Base-by-base conservation (phyloP, 2,797 vertebrate species). In the Lemur catta region DNA sequence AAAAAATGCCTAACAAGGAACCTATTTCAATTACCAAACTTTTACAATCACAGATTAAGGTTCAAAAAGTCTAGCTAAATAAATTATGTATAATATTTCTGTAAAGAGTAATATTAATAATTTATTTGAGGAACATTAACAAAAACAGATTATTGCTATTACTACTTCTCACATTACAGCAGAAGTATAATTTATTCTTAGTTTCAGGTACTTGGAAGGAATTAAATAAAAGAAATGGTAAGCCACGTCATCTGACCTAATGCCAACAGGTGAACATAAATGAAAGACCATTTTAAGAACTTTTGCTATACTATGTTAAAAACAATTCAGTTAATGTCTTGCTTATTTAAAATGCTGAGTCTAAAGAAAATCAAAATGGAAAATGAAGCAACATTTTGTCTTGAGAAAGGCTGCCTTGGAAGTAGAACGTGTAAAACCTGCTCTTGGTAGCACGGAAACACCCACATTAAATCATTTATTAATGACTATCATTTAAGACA, bases 341-440 rank as follows among this genome's bases (percentile, higher is more conserved):
- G 38, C 14, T 91, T 93, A 72, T 59, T 96, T 96, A 84, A 87
- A 96, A 86, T 38, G 95, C 89, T 94, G 89, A 94, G 71, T 92
- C 90, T 75, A 84, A 93, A 80, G 59, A 82, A 93, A 96, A 93
- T 88, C 79, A 74, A 95, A 87, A 38, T 15, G 75, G 69, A 84
- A 91, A 95, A 75, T 86, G 46, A 71, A 96, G 89, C 30, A 55
- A 57, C 75, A 41, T 57, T 80, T 71, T 87, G 48, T 76, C 91
- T 84, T 75, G 50, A 74, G 89, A 96, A 95, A 96, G 86, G 20
- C 74, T 79, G 61, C 35, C 46, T 61, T 35, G 17, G 63, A 78
- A 78, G 79, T 5, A 41, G 59, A 90, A 84, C 80, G 0, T 4
- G 95, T 92, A 80, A 95, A 96, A 97, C 96, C 72, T 75, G 95